phyloP scores from a whole-genome alignment of 2,888 invertebrate species.

The Nymphalis urticae region DNA sequence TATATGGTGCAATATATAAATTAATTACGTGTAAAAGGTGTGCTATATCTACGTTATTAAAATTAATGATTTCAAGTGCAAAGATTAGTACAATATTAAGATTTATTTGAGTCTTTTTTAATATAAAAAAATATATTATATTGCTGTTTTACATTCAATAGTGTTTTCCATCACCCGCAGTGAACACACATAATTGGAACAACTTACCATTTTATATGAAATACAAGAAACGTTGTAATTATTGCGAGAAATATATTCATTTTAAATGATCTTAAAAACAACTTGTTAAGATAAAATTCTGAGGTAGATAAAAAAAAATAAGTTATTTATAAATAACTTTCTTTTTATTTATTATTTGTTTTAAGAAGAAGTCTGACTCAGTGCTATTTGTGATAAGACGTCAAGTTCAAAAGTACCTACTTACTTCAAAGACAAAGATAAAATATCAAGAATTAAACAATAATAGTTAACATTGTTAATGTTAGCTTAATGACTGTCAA shows the following conservation, averaged over 20 bases:
- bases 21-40: no score
- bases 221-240: conserved; percentile 21
- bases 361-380: not conserved
- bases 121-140: no score
- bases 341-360: not conserved
- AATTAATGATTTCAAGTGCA: not conserved
- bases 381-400: not conserved
- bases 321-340: conserved; percentile 11
- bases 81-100: not conserved
- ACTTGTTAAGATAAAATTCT: not conserved
- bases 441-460: not conserved
- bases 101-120: not conserved
- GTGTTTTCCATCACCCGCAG: conserved; percentile 12
- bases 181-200: not conserved
- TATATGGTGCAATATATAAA: no score
- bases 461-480: conserved; percentile 1
- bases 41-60: no score
- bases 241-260: conserved; percentile 28
- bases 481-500: not conserved
- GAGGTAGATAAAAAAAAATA: not conserved
- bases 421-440: conserved; percentile 4
- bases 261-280: not conserved
- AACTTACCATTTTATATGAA: conserved; percentile 34
- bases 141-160: no score
- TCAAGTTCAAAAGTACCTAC: not conserved